Percentiles rank a stretch among this genome's conserved stretches.
phyloP scores from a whole-genome alignment of 2,113 vertebrate species.

The Vicugna pacos region DNA sequence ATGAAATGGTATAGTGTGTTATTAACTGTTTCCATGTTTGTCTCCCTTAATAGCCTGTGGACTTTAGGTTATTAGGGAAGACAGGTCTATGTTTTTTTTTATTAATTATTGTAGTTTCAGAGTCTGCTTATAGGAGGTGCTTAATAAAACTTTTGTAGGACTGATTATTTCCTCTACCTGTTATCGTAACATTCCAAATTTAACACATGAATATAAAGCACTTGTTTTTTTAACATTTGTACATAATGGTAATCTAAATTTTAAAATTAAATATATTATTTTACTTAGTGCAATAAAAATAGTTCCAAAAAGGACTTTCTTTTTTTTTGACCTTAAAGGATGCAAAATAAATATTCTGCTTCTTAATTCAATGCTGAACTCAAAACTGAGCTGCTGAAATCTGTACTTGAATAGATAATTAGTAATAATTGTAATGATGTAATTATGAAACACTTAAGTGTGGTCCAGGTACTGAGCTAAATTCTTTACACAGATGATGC shows the following conservation, averaged over 20 bases:
- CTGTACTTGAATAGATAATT: not conserved
- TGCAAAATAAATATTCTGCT: conserved; percentile 8
- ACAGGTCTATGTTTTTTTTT: not conserved
- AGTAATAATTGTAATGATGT: not conserved
- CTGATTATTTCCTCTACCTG: not conserved
- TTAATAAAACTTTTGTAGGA: conserved; percentile 1
- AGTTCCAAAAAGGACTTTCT: not conserved
- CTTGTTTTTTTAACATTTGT: not conserved
- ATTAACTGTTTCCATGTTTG: not conserved
- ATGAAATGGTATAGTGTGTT: not conserved
- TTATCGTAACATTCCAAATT: not conserved
- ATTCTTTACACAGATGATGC: not conserved
- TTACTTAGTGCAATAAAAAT: conserved; percentile 28
- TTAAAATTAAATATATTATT: not conserved
- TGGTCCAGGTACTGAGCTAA: not conserved
- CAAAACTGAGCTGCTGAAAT: not conserved
- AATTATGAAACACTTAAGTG: not conserved
- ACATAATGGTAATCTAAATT: conserved; percentile 1
- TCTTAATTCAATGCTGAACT: conserved; percentile 21
- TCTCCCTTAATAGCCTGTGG: not conserved
- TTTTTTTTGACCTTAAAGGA: not conserved
- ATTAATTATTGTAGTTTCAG: conserved; percentile 1
- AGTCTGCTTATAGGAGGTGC: not conserved
- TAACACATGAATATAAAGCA: not conserved
- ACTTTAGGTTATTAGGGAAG: not conserved